Evolutionary conservation across 2,888 invertebrate genomes (phyloP).

Genomic region (Drosophila helvetica): DNA sequence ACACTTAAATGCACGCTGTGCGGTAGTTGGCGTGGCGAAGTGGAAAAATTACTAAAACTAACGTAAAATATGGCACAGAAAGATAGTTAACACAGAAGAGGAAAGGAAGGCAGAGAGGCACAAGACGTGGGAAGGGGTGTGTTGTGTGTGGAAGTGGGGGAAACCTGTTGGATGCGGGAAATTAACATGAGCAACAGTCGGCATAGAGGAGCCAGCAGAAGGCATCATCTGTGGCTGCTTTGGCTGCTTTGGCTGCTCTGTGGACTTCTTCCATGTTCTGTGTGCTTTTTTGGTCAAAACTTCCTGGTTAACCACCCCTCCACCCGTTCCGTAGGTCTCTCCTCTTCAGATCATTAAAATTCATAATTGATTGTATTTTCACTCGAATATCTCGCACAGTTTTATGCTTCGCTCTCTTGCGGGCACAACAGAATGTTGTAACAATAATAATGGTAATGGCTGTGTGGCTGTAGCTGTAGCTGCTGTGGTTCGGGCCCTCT

Average conservation of each 20-base stretch:
- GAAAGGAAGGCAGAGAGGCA: neutral
- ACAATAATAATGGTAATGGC: conserved; percentile 12
- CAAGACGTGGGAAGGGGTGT: neutral
- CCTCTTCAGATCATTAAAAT: conserved; percentile 54
- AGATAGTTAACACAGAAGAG: neutral
- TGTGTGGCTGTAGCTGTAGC: neutral
- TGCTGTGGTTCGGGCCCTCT: too few species aligned
- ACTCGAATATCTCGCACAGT: conserved; percentile 19
- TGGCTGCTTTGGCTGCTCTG: conserved; percentile 39
- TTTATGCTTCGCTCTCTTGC: conserved; percentile 35
- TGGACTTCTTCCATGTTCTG: conserved; percentile 31
- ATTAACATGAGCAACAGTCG: conserved; percentile 61
- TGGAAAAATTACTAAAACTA: conserved; percentile 69
- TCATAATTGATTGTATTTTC: conserved; percentile 59
- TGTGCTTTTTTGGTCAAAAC: conserved; percentile 24
- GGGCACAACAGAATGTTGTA: conserved; percentile 43
- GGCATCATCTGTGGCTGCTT: conserved; percentile 33
- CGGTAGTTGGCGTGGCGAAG: conserved; percentile 74
- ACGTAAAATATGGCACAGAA: conserved; percentile 61
- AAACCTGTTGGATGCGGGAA: conserved; percentile 76
- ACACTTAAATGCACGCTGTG: conserved; percentile 74
- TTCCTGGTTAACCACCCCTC: conserved; percentile 51
- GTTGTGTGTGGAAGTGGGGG: neutral
- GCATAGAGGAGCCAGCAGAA: neutral
- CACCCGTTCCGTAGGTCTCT: neutral